phyloP scores from a whole-genome alignment of 1,140 invertebrate genomes.

The Anoplophora glabripennis region DNA sequence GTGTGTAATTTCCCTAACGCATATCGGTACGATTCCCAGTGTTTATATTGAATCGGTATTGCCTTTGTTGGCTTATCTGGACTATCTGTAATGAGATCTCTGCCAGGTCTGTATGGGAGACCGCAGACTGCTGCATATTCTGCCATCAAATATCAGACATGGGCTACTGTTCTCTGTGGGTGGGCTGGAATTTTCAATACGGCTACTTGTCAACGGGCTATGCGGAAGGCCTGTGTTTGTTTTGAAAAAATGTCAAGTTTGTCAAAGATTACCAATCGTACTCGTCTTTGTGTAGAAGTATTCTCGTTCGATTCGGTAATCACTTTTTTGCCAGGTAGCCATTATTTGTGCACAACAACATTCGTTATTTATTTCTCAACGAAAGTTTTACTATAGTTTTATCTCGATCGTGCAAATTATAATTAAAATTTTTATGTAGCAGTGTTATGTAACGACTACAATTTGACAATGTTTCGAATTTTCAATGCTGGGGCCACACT shows the following conservation, averaged over 20 bases:
- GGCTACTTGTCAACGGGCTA: constrained; percentile 16
- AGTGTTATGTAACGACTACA: too few relatives aligned
- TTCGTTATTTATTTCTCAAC: too few relatives aligned
- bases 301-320: too few relatives aligned
- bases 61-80: constrained; percentile 46
- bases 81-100: constrained; percentile 48
- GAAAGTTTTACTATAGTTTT: too few relatives aligned
- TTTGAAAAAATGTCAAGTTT: constrained; percentile 25
- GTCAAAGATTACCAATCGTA: constrained; percentile 22
- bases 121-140: constrained; percentile 28
- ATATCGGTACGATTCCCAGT: constrained; percentile 41
- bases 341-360: too few relatives aligned
- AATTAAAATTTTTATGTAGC: too few relatives aligned
- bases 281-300: too few relatives aligned
- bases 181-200: constrained; percentile 24
- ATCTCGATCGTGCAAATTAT: too few relatives aligned
- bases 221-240: constrained; percentile 21
- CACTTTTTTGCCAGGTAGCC: too few relatives aligned
- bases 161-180: constrained; percentile 24
- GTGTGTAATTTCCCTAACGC: constrained; percentile 45
- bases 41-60: constrained; percentile 48
- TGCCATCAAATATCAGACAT: constrained; percentile 8
- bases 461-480: too few relatives aligned
- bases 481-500: too few relatives aligned
- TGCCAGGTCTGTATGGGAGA: constrained; percentile 39